Conservation (phyloP, 2,113 vertebrate genomes). For the Thamnophis sirtalis region DNA sequence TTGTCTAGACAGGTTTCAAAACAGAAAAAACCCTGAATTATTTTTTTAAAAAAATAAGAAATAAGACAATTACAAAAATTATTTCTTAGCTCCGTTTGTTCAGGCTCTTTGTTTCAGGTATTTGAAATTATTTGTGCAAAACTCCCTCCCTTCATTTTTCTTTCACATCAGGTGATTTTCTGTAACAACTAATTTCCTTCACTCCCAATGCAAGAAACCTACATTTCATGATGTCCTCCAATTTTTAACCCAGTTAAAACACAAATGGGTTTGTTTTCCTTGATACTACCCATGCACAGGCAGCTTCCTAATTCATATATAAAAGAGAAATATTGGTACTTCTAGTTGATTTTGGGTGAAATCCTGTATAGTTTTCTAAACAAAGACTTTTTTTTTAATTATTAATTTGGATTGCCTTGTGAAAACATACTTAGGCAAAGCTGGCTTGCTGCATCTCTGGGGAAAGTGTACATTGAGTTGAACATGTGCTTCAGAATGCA, state of each 20-base stretch:
- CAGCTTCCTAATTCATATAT: neutral
- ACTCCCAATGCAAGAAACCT: neutral
- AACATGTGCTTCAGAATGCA: neutral
- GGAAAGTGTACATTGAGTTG: neutral
- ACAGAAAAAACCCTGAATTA: neutral
- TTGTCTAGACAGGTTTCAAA: neutral
- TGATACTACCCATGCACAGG: neutral
- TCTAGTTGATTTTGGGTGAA: neutral
- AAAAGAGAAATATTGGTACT: neutral
- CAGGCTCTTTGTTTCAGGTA: neutral
- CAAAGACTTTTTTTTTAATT: neutral
- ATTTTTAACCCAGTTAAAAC: neutral
- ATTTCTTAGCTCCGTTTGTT: neutral
- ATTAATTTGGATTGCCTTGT: neutral
- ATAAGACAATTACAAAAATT: neutral
- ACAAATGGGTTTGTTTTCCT: neutral
- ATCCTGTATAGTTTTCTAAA: neutral
- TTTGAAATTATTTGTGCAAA: neutral
- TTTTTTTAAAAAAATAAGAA: neutral
- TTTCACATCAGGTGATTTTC: neutral
- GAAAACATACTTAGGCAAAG: neutral
- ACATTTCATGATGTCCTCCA: neutral
- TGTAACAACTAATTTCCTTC: neutral
- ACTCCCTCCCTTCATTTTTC: neutral
- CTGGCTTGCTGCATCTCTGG: neutral